These are phyloP conservation scores for Odontocolon sp. DNA, from an alignment of 2,888 invertebrate species.

Conservation along the genomic window DNA sequence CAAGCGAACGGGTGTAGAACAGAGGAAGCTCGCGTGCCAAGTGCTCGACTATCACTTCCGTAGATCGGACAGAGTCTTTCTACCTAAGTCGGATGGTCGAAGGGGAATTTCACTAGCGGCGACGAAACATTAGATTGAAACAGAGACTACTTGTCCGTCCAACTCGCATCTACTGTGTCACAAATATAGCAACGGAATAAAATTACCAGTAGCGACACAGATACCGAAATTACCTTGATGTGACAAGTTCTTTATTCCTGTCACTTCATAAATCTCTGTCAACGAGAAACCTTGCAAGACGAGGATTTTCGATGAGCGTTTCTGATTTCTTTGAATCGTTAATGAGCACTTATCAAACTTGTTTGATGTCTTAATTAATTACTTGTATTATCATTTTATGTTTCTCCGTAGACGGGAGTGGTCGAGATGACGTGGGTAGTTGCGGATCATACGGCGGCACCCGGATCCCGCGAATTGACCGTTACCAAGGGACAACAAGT, in stretches of 20 bases:
- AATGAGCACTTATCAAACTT: not conserved
- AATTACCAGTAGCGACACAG: conserved; percentile 1
- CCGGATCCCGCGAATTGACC: conserved; percentile 89
- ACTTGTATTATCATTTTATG: conserved; percentile 3
- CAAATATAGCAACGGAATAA: not conserved
- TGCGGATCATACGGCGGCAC: conserved; percentile 90
- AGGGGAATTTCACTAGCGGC: conserved; percentile 26
- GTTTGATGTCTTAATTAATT: not conserved
- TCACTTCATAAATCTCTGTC: not conserved
- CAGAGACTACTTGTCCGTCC: conserved; percentile 22
- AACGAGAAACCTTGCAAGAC: too few species aligned
- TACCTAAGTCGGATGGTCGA: too few species aligned
- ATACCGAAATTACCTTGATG: too few species aligned
- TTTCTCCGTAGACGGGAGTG: conserved; percentile 85
- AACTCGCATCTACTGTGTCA: not conserved
- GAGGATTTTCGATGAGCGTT: too few species aligned
- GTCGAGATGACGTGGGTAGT: conserved; percentile 96
- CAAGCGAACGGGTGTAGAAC: conserved; percentile 11
- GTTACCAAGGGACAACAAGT: conserved; percentile 97
- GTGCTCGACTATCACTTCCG: conserved; percentile 39
- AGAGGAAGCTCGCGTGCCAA: conserved; percentile 44
- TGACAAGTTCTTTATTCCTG: not conserved
- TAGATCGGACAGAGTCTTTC: conserved; percentile 28
- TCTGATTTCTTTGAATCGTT: too few species aligned
- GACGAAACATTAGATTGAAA: conserved; percentile 49